A percentile compares a stretch with the other conserved stretches of the same genome.
phyloP scores from a whole-genome alignment of 2,113 vertebrate species.

The Cisticola juncidis region DNA sequence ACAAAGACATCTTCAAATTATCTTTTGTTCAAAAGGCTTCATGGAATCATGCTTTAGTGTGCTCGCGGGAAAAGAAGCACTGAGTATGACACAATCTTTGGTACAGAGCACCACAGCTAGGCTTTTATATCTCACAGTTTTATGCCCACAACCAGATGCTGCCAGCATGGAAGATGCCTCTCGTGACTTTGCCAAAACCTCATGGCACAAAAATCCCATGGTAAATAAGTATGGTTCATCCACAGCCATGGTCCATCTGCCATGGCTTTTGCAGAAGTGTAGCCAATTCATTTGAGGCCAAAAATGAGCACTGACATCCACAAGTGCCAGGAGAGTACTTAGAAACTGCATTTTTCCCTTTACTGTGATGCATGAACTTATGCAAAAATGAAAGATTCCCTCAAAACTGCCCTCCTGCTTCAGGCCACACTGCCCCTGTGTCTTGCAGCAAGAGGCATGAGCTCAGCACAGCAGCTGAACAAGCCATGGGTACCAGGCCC shows the following conservation, averaged over 20 bases:
- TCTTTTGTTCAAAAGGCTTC: neutral
- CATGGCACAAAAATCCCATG: neutral
- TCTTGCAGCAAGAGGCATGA: neutral
- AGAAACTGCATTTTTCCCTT: neutral
- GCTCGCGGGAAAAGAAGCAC: fast-evolving
- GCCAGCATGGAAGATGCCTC: neutral
- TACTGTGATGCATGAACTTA: fast-evolving
- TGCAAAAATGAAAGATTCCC: neutral
- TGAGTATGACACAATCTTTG: neutral
- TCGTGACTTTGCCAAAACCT: neutral
- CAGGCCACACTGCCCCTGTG: neutral
- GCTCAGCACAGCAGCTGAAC: neutral
- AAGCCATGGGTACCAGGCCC: neutral
- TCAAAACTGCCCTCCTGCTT: neutral
- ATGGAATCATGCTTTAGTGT: neutral
- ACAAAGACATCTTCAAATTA: neutral
- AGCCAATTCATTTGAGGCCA: neutral
- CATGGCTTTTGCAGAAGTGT: neutral
- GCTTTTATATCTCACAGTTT: neutral
- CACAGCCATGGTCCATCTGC: neutral
- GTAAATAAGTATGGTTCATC: neutral
- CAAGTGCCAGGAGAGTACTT: neutral
- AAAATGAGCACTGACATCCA: fast-evolving
- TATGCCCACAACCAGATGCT: neutral
- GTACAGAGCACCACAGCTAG: fast-evolving